Base-by-base conservation (phyloP, 1,140 invertebrate genomes). In the Apis cerana region DNA sequence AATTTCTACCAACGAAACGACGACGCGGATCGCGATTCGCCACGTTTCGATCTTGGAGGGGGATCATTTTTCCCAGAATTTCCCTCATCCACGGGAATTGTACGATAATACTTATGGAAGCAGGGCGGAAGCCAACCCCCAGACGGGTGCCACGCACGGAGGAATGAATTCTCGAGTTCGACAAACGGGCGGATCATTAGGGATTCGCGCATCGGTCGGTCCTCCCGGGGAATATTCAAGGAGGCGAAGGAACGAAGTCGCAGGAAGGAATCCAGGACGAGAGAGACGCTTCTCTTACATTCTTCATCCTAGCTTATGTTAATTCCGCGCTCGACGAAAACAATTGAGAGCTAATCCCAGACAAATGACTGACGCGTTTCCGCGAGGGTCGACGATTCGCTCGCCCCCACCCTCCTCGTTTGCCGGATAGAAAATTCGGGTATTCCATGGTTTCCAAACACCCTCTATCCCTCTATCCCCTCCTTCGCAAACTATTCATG, bases 301-400 rank as follows among this genome's bases (percentile, higher is more conserved):
- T 92, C 91, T 93, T 94, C 91, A 94, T 93, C 92, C 93, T 82
- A 93, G 93, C 93, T 94, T 94, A 94, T 94, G 94, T 93, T 94
- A 94, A 94, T 94, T 91, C 91, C 89, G 69, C 80, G 75, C 88
- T 81, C 86, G 83, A 82, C 89, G 89, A 94, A 93, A 94, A 93
- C 92, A 92, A 93, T 92, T 90, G 91, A 91, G 88, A 92, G 90
- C 91, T 93, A 94, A 94, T 94, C 93, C 92, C 89, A 93, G 93
- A 94, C 92, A 93, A 94, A 94, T 94, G 92, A 94, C 91, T 93
- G 92, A 91, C 91, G 89, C 86, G 86, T 78, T 86, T 79, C 88
- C 33, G 33, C 5, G 67, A 69, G 70, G 67, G 82, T 75, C 70
- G 75, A 78, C 33, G 33, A 33, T 33, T 33, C 33, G 33, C 71